Conservation (phyloP, 1,140 invertebrate genomes). For the Mycetomoellerius zeteki region DNA sequence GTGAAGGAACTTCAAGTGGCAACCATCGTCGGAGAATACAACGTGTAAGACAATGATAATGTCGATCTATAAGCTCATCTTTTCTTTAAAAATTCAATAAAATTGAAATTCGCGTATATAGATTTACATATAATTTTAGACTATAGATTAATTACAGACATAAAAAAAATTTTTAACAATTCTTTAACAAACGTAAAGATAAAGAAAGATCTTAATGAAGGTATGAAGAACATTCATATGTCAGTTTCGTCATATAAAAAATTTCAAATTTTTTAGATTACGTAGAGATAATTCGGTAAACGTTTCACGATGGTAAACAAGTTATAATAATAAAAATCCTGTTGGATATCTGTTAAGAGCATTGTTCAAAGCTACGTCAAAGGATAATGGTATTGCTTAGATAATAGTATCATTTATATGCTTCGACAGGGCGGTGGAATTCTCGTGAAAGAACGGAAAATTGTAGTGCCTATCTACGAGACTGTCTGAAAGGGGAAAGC, state of each 20-base stretch:
- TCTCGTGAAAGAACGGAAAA: slow-evolving; percentile 29
- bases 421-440: slow-evolving; percentile 11
- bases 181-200: background rate
- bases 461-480: slow-evolving; percentile 25
- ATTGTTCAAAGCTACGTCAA: slow-evolving; percentile 6
- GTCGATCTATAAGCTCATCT: background rate
- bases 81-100: background rate
- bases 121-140: background rate
- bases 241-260: background rate
- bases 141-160: background rate
- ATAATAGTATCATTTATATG: slow-evolving; percentile 57
- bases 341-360: background rate
- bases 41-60: slow-evolving; percentile 23
- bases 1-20: slow-evolving; percentile 34
- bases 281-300: slow-evolving; percentile 14
- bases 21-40: slow-evolving; percentile 13
- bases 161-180: background rate
- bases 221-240: background rate
- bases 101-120: background rate
- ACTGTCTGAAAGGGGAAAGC: slow-evolving; percentile 8
- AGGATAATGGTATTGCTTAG: slow-evolving; percentile 15
- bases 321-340: slow-evolving; percentile 33
- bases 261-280: background rate
- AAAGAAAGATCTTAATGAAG: background rate
- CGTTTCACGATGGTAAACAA: background rate